Base-by-base conservation (phyloP, 64 coral and sea anemone genomes). In the Pachyseris speciosa region DNA sequence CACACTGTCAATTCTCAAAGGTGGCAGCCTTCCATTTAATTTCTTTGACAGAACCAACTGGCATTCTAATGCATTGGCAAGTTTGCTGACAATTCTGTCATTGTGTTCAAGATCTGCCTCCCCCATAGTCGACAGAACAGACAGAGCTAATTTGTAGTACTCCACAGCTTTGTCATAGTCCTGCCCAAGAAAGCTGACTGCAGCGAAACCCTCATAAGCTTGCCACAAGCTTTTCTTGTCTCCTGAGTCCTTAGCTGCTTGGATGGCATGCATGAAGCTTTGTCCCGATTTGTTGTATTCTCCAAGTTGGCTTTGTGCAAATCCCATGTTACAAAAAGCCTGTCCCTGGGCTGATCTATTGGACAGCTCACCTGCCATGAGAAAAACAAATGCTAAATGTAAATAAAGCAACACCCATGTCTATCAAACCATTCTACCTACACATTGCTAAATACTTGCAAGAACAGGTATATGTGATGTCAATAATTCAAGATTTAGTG, bases 281-380 rank as follows among this genome's bases (percentile, higher is more conserved):
- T 88, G 81, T 64, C 75, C 79, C 45, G 97, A 86, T 44, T 87
- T 74, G 13, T 95, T 91, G 57, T 86, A 92, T 50, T 90, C 87
- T 87, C 94, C 93, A 57, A 95, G 87, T 60, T 99, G 97, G 71
- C 97, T 93, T 19, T 93, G 86, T 8, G 97, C 97, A 93, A 95
- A 99, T 0, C 97, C 97, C 90, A 99, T 92, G 81, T 99, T 99
- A 67, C 97, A 95, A 80, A 93, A 93, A n/a, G 90, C 69, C 49
- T 99, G 97, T 3, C 97, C 97, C 91, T 95, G 93, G 13, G 97
- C 90, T 55, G 86, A 88, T 67, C 90, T 85, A 80, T 90, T 93
- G 28, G 85, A 42, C 13, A 93, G 44, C 72, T 95, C 66, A 64
- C 94, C 97, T 99, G 80, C 9, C 12, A 90, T 28, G 37, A 71